Conservation (phyloP, 1,140 invertebrate genomes). For the Pogonomyrmex californicus region DNA sequence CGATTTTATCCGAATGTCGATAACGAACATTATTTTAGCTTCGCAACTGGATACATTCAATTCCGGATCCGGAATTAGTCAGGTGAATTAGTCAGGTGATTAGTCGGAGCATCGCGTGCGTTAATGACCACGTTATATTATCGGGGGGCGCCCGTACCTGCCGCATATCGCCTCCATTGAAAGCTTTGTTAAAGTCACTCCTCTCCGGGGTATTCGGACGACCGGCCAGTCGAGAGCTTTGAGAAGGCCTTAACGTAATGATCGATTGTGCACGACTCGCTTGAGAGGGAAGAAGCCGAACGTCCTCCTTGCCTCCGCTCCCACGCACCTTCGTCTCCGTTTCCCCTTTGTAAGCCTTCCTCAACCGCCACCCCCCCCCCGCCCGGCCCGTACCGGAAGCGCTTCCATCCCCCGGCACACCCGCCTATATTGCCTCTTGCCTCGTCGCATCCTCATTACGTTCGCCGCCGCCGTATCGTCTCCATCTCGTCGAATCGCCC, state of each 20-base stretch:
- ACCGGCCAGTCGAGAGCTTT: slow-evolving; percentile 49
- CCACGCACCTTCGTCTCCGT: slow-evolving; percentile 45
- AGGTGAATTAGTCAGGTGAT: background rate
- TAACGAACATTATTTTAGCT: background rate
- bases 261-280: slow-evolving; percentile 50
- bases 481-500: slow-evolving; percentile 54
- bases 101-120: background rate
- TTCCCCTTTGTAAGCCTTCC: slow-evolving; percentile 36
- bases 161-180: slow-evolving; percentile 44
- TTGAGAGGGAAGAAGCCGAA: slow-evolving; percentile 48
- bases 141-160: slow-evolving; percentile 14
- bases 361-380: background rate
- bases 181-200: slow-evolving; percentile 44
- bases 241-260: slow-evolving; percentile 59
- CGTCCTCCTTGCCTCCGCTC: slow-evolving; percentile 17
- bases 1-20: slow-evolving; percentile 21
- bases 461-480: slow-evolving; percentile 52
- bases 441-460: slow-evolving; percentile 65
- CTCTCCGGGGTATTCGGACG: slow-evolving; percentile 17
- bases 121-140: slow-evolving; percentile 16
- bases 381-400: slow-evolving; percentile 35
- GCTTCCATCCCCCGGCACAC: slow-evolving; percentile 6
- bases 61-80: background rate
- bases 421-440: slow-evolving; percentile 59
- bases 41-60: slow-evolving; percentile 2